Evolutionary conservation across 2,888 invertebrate species (phyloP), one percentile per base, ranked within the genome.

Genomic region (Helobdella robusta): DNA sequence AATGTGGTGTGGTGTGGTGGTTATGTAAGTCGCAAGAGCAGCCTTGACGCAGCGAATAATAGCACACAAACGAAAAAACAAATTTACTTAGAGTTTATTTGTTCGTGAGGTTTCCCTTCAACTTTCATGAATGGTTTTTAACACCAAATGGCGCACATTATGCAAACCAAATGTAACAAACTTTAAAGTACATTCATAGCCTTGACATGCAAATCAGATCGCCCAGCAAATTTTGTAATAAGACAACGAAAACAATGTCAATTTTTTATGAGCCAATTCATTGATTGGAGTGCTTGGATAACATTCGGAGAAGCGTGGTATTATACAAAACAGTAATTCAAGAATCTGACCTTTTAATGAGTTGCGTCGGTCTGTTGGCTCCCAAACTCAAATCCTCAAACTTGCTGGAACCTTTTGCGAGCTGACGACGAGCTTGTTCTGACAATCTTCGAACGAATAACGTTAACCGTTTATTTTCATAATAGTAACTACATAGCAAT

Each of bases 281-380:
- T n/a, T n/a, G n/a, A n/a, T n/a, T 25, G 20, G 20, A 50, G 6
- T 8, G 23, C 6, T 25, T 20, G 6, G 6, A 8, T 20, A 50
- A n/a, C 20, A 6, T 25, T 25, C 20, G 23, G 20, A 50, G 23
- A n/a, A n/a, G 6, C 6, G 6, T 8, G 23, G 23, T 11, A 50
- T n/a, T 11, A 6, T 8, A 50, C 6, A 50, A 11, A 50, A 50
- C 50, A 11, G 6, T 20, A 6, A 50, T 11, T 6, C 6, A n/a
- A n/a, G 32, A 54, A 54, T 11, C 4, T 30, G 30, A 54, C 54
- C 54, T 23, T 20, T 65, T 86, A 67, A 91, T 85, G 73, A 83
- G 73, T 56, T 77, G 77, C 85, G 85, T 73, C 25, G 80, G 78
- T 58, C 80, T 71, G 62, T 75, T 74, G 18, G 75, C 74, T 2